Conservation (phyloP, 2,113 vertebrate species). For the Neotragus moschatus region DNA sequence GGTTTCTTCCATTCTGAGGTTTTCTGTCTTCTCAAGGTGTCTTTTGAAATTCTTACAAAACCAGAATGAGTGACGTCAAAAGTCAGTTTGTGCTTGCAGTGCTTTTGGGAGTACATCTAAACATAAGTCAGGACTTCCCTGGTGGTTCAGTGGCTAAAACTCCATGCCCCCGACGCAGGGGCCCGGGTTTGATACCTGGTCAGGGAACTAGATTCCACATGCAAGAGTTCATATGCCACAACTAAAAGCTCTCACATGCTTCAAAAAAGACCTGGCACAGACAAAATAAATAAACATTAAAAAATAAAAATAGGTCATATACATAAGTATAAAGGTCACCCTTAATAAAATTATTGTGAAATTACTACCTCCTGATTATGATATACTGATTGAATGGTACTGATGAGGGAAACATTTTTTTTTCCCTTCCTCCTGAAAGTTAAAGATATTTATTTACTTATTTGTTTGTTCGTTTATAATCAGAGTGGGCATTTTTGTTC, state of each 20-base stretch:
- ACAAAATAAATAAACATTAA: neutral
- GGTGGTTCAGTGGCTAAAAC: neutral
- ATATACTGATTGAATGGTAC: neutral
- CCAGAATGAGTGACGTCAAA: neutral
- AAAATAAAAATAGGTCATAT: neutral
- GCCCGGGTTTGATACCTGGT: neutral
- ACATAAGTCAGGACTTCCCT: neutral
- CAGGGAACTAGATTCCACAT: neutral
- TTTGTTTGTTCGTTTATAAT: neutral
- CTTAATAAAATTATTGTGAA: neutral
- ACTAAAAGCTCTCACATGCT: neutral
- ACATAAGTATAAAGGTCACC: neutral
- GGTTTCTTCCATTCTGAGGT: neutral
- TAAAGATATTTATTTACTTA: neutral
- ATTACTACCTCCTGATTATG: neutral
- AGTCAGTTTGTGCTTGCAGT: neutral
- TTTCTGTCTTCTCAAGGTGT: neutral
- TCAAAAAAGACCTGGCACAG: neutral
- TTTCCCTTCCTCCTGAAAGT: neutral
- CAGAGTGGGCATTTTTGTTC: neutral
- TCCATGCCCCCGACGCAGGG: neutral
- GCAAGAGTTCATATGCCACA: neutral
- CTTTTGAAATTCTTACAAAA: slow-evolving; percentile 21
- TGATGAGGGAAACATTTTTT: neutral
- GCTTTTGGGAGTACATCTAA: neutral